Evolutionary conservation across 2,797 vertebrate species (phyloP).

Genomic region (Erethizon dorsatum): DNA sequence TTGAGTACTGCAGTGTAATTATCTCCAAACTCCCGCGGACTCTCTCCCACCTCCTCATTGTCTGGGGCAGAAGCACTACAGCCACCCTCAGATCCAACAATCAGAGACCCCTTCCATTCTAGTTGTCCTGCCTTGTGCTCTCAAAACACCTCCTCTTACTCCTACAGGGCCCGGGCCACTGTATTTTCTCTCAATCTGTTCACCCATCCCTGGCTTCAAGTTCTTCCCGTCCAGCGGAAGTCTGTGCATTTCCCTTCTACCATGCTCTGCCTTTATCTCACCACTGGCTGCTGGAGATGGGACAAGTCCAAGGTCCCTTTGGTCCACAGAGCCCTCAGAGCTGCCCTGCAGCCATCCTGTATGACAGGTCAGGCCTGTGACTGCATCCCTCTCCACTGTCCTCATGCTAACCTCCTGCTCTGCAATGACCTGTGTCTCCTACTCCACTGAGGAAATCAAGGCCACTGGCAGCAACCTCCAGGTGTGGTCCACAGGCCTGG

Average conservation of each 20-base stretch:
- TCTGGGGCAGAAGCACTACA: neutral
- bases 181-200: neutral
- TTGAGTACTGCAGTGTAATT: fast-evolving
- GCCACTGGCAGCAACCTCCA: neutral
- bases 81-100: too few relatives aligned
- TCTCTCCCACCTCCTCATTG: neutral
- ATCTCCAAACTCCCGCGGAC: neutral
- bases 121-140: neutral
- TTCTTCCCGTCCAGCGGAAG: neutral
- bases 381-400: neutral
- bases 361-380: too few relatives aligned
- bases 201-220: neutral
- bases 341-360: neutral
- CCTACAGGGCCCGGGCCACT: neutral
- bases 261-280: neutral
- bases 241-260: neutral
- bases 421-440: neutral
- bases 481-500: neutral
- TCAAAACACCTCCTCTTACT: neutral
- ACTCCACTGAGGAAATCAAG: neutral
- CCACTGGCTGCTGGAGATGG: neutral
- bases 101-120: neutral
- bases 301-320: neutral
- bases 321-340: neutral
- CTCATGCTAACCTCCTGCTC: neutral